Conservation (phyloP, 2,888 invertebrate species). For the Phlogophora meticulosa region DNA sequence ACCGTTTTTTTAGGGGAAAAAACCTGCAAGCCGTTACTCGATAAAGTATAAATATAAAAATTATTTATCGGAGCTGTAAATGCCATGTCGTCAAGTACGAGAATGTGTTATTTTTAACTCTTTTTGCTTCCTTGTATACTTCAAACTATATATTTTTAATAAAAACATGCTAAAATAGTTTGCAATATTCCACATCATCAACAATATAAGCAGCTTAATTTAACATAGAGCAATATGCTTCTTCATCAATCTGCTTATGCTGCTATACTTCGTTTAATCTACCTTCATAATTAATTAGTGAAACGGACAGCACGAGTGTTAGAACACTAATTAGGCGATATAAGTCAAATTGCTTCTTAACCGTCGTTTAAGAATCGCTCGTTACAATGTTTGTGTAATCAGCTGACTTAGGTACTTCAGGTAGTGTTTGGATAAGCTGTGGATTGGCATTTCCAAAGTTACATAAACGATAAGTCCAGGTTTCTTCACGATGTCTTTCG, state of each 20-base stretch:
- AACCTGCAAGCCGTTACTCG: conserved; percentile 28
- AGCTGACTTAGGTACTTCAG: not conserved
- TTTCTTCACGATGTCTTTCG: no score
- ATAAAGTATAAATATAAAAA: conserved; percentile 33
- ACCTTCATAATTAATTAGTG: not conserved
- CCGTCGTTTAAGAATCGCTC: not conserved
- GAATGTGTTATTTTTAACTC: conserved; percentile 4
- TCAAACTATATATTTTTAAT: not conserved
- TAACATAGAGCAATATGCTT: no score
- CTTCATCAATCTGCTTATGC: not conserved
- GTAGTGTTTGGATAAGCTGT: no score
- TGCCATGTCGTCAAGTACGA: conserved; percentile 10
- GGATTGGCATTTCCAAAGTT: no score
- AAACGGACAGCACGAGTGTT: not conserved
- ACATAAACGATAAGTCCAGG: no score
- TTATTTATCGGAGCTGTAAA: conserved; percentile 22
- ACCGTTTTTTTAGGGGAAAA: conserved; percentile 26
- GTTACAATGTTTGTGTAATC: conserved; percentile 16
- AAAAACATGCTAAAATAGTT: not conserved
- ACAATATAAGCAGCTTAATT: not conserved
- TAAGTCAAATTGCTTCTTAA: conserved; percentile 15
- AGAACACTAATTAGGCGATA: not conserved
- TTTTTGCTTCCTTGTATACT: not conserved
- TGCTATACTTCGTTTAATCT: not conserved
- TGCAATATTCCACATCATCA: not conserved